Evolutionary conservation across 2,113 vertebrate species (phyloP).

Genomic region (Tamias sibiricus): DNA sequence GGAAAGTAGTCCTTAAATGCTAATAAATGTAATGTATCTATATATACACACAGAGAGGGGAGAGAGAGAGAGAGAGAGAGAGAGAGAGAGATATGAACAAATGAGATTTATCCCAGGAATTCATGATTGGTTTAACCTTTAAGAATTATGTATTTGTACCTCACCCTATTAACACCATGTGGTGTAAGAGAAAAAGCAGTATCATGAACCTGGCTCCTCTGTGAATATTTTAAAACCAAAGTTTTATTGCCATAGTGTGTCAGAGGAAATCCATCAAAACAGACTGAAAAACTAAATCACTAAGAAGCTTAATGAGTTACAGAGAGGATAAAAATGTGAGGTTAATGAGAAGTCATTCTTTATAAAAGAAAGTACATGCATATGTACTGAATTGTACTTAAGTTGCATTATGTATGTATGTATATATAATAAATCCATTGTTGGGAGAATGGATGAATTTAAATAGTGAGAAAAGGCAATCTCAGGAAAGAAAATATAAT

Average conservation of each 20-base stretch:
- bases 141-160: background rate
- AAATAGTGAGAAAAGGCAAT: background rate
- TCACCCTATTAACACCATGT: background rate
- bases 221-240: constrained; percentile 17
- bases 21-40: background rate
- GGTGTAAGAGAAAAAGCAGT: background rate
- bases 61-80: too few relatives aligned
- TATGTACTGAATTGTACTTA: background rate
- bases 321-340: background rate
- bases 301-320: background rate
- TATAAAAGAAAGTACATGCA: background rate
- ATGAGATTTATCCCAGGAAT: background rate
- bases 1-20: background rate
- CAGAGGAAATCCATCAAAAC: background rate
- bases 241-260: background rate
- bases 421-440: background rate
- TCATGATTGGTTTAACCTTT: background rate
- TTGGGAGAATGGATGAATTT: background rate
- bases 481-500: background rate
- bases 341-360: background rate
- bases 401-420: background rate
- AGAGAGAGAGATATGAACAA: too few relatives aligned
- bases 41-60: too few relatives aligned
- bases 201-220: background rate
- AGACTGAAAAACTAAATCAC: background rate